A percentile compares a stretch with the other conserved stretches of the same genome.
These are phyloP conservation scores for Limnothrissa miodon DNA, from an alignment of 2,113 vertebrate species.

Conservation along the genomic window DNA sequence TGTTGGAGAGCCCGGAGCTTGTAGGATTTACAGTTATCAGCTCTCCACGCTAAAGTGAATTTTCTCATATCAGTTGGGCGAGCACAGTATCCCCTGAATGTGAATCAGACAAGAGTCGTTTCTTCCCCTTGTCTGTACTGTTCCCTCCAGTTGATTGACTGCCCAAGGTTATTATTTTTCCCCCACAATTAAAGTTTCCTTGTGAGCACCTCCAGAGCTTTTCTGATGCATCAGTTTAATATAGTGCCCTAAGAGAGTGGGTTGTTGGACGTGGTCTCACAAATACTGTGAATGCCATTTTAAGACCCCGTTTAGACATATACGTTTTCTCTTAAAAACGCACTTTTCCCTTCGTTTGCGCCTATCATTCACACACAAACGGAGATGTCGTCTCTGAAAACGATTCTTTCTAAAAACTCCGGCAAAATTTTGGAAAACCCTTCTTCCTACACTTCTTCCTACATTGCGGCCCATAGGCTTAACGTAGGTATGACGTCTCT, in stretches of 20 bases:
- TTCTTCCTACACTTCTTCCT: too few species aligned
- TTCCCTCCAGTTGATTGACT: conserved; percentile 4
- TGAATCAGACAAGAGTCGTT: conserved; percentile 7
- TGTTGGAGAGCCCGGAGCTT: background rate
- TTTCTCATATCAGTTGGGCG: background rate
- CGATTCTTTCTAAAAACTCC: too few species aligned
- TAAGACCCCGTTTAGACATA: too few species aligned
- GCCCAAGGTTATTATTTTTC: conserved; percentile 5
- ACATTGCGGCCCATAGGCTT: too few species aligned
- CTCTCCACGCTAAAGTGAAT: background rate
- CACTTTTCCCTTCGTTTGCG: too few species aligned
- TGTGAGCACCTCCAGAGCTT: background rate
- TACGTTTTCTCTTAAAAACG: too few species aligned
- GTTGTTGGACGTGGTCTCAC: background rate
- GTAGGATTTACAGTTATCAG: conserved; percentile 17
- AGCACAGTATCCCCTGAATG: background rate
- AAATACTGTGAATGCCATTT: background rate
- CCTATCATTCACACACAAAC: too few species aligned
- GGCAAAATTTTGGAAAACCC: too few species aligned
- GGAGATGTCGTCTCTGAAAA: too few species aligned
- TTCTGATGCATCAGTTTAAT: conserved; percentile 2
- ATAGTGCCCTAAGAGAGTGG: background rate
- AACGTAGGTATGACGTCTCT: too few species aligned
- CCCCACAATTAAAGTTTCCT: background rate
- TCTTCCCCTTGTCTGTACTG: background rate